Percentiles rank a stretch among this genome's conserved stretches.
Evolutionary conservation across 2,113 vertebrate genomes (phyloP).

Genomic region (Pterophyllum scalare): DNA sequence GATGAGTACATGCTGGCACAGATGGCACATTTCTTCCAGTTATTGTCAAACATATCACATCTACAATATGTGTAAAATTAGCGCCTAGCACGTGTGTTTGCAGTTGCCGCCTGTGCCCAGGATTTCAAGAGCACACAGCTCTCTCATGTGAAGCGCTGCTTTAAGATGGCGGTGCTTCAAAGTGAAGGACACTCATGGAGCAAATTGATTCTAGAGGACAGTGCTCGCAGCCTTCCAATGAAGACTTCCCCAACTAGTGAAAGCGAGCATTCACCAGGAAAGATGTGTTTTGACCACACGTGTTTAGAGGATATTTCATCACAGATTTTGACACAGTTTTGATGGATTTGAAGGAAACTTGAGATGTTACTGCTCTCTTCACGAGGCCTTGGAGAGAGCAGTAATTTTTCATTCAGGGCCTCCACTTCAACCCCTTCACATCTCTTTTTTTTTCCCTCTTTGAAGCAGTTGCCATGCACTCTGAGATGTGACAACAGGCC

Average conservation of each 20-base stretch:
- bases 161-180: constrained; percentile 36
- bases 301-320: background rate
- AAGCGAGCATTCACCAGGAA: background rate
- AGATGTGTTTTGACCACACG: background rate
- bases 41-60: background rate
- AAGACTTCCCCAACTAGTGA: background rate
- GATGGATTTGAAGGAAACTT: background rate
- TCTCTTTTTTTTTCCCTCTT: constrained; percentile 8
- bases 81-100: background rate
- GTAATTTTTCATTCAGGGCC: constrained; percentile 31
- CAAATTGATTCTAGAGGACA: constrained; percentile 38
- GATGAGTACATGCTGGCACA: background rate
- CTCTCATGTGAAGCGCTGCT: constrained; percentile 31
- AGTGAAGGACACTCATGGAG: constrained; percentile 48
- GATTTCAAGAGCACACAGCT: background rate
- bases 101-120: background rate
- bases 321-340: background rate
- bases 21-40: background rate
- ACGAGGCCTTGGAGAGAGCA: background rate
- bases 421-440: constrained; percentile 27
- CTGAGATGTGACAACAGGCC: constrained; percentile 44
- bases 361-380: background rate
- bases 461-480: constrained; percentile 54
- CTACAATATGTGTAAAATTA: constrained; percentile 7
- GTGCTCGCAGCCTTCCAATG: constrained; percentile 10